These are phyloP conservation scores for Tridacna crocea DNA, from an alignment of 2,888 invertebrate genomes.

Conservation along the genomic window DNA sequence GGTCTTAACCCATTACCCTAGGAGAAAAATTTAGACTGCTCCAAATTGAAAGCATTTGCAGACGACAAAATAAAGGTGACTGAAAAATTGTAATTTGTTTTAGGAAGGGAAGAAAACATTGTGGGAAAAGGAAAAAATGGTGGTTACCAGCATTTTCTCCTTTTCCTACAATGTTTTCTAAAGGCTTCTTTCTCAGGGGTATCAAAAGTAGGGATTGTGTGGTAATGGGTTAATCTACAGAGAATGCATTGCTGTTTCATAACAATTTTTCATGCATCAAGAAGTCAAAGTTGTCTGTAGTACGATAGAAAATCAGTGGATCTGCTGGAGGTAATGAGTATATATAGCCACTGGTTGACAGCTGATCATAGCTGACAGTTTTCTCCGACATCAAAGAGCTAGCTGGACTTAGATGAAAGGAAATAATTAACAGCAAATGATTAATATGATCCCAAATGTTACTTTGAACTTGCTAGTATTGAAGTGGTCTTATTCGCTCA, in stretches of 20 bases:
- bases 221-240: too few relatives aligned
- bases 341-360: constrained; percentile 3
- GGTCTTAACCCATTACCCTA: too few relatives aligned
- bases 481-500: too few relatives aligned
- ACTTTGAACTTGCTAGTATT: background rate
- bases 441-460: constrained; percentile 24
- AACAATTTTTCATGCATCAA: background rate
- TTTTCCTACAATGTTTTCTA: too few relatives aligned
- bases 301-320: background rate
- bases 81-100: too few relatives aligned
- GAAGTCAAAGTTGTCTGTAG: background rate
- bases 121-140: background rate
- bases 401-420: constrained; percentile 33
- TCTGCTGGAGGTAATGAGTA: background rate
- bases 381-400: constrained; percentile 30
- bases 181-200: too few relatives aligned
- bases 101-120: too few relatives aligned
- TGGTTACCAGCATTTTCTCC: too few relatives aligned
- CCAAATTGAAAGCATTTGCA: too few relatives aligned
- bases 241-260: background rate
- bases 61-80: too few relatives aligned
- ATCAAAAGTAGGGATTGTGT: too few relatives aligned
- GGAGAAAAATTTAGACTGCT: too few relatives aligned
- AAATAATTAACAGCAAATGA: constrained; percentile 29
- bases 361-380: constrained; percentile 17